Evolutionary conservation across 2,888 invertebrate genomes (phyloP), one percentile per base, ranked within the genome.

Genomic region (Hecatera dysodea): DNA sequence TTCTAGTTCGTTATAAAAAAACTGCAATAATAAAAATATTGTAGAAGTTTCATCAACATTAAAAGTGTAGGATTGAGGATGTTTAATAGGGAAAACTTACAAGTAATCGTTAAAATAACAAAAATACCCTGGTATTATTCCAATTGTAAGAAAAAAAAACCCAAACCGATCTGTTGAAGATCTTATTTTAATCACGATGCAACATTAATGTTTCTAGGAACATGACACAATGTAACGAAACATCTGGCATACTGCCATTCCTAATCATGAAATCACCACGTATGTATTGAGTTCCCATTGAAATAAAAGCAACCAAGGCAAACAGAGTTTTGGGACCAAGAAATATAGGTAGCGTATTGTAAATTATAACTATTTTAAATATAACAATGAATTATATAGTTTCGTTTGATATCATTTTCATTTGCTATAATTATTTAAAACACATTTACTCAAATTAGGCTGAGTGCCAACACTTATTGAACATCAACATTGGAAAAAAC

Each of bases 111-210:
- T 11, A 36, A 46, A n/a, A 44, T 36, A 5, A 11, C 2, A 22
- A 0, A 19, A 27, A 22, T 5, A 27, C 17, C 11, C 2, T 11
- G 64, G 56, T 56, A 22, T 42, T 4, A 48, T 48, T 42, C 74
- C 74, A 64, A 72, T 42, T 42, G 1, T 2, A 52, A 5, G 17
- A 22, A 64, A 50, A 53, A 61, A 65, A 65, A 33, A 22, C 42
- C 48, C 24, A 17, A 17, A 1, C 1, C 1, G n/a, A 69, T 24
- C 24, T 69, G 17, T n/a, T 15, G n/a, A 9, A 27, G 17, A 27
- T 15, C 27, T 36, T 22, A n/a, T 27, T 53, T 24, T 15, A n/a
- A 2, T n/a, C 39, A 42, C 24, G 29, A 29, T 29, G 17, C n/a
- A 53, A 39, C 39, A 33, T 33, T 19, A 36, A 70, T 69, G 11